A percentile compares a stretch with the other conserved stretches of the same genome.
Conservation (phyloP, 1,140 invertebrate species). For the Pseudomyrmex concolor region DNA sequence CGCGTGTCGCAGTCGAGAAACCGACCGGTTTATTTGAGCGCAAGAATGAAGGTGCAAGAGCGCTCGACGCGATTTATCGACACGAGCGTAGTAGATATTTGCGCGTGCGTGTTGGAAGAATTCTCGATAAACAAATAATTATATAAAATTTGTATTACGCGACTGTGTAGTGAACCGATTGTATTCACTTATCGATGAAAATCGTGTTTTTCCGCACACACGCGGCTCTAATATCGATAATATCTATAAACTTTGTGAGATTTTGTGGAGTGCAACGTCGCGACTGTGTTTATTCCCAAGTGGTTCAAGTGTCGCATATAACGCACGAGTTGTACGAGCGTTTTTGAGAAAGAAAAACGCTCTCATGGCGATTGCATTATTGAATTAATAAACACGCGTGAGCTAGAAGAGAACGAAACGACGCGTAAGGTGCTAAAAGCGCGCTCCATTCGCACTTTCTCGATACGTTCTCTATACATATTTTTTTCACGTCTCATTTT, state of each 20-base stretch:
- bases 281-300: background rate
- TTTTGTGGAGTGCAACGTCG: too few species aligned
- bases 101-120: background rate
- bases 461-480: background rate
- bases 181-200: background rate
- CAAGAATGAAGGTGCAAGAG: constrained; percentile 19
- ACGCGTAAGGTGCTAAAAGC: background rate
- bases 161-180: background rate
- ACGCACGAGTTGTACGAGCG: too few species aligned
- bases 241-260: too few species aligned
- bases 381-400: background rate
- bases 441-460: background rate
- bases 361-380: background rate
- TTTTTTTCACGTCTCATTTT: background rate
- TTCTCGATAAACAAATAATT: constrained; percentile 3
- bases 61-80: constrained; percentile 6
- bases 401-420: background rate
- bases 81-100: background rate
- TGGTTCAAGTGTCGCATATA: background rate
- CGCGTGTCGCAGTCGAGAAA: constrained; percentile 15
- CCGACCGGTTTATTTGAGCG: constrained; percentile 3
- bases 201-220: too few species aligned
- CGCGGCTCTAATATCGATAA: too few species aligned
- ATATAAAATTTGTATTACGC: constrained; percentile 15
- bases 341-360: background rate